These are phyloP conservation scores for Poecilus cupreus DNA, from an alignment of 2,888 invertebrate species.

Conservation along the genomic window DNA sequence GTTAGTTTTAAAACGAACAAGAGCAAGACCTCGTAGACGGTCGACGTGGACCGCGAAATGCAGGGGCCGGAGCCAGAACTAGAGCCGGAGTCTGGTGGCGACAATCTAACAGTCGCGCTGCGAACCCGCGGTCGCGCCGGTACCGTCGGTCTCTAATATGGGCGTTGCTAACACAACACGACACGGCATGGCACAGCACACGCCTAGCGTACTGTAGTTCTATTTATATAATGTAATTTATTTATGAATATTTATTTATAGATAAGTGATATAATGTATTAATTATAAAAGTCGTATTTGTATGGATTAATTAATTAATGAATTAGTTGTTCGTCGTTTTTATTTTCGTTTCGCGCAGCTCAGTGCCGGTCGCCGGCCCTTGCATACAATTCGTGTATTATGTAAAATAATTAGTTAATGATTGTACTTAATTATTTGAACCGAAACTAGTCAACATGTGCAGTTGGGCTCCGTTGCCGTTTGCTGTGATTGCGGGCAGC, in stretches of 20 bases:
- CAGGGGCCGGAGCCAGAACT: constrained; percentile 20
- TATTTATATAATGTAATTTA: constrained; percentile 49
- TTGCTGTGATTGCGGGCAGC: no score
- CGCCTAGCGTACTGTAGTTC: constrained; percentile 31
- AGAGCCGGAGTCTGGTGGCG: background rate
- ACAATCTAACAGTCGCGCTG: background rate
- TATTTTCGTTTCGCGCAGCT: constrained; percentile 34
- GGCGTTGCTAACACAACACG: no score
- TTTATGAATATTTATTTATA: constrained; percentile 50
- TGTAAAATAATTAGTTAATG: constrained; percentile 40
- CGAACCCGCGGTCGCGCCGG: constrained; percentile 18
- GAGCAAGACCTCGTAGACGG: constrained; percentile 81
- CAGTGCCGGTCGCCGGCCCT: constrained; percentile 27
- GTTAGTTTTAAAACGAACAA: constrained; percentile 98
- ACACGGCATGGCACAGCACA: constrained; percentile 19
- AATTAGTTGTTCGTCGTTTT: constrained; percentile 8
- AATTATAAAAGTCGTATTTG: constrained; percentile 22
- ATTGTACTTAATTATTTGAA: constrained; percentile 58
- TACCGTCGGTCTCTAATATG: constrained; percentile 40
- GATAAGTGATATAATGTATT: constrained; percentile 20
- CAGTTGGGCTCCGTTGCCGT: constrained; percentile 47
- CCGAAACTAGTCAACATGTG: constrained; percentile 59
- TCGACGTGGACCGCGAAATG: constrained; percentile 34
- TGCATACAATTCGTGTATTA: constrained; percentile 49
- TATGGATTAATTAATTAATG: background rate